phyloP scores from a whole-genome alignment of 2,888 invertebrate species.

The Harpagoxenus sublaevis region DNA sequence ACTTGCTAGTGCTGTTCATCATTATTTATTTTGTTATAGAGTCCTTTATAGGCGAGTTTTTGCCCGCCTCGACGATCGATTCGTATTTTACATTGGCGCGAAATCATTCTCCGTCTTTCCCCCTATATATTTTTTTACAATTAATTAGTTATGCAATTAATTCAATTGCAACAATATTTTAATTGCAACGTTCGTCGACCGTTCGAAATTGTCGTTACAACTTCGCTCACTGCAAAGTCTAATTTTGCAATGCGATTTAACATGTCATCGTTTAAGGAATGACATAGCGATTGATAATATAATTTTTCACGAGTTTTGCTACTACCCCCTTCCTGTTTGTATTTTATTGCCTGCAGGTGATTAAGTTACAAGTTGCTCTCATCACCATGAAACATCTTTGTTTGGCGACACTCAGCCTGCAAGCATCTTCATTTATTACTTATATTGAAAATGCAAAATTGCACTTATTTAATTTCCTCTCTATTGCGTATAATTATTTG shows the following conservation, averaged over 20 bases:
- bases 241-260: conserved; percentile 43
- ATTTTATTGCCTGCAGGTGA: conserved; percentile 22
- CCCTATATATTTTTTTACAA: conserved; percentile 2
- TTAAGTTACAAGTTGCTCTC: conserved; percentile 31
- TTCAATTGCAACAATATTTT: conserved; percentile 29
- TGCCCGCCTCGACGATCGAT: background rate
- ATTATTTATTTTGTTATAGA: conserved; percentile 33
- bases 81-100: conserved; percentile 37
- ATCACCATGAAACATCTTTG: conserved; percentile 16
- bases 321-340: background rate
- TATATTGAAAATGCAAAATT: conserved; percentile 30
- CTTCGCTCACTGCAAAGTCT: background rate
- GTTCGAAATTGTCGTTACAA: conserved; percentile 2
- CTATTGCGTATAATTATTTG: conserved; percentile 34
- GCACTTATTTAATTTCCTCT: conserved; percentile 27
- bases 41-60: conserved; percentile 22
- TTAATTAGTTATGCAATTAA: conserved; percentile 6
- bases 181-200: conserved; percentile 34
- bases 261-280: conserved; percentile 22
- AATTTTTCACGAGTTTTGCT: conserved; percentile 19
- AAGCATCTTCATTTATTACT: conserved; percentile 24
- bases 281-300: conserved; percentile 20
- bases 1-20: conserved; percentile 21
- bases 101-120: background rate
- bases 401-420: conserved; percentile 14